These are phyloP conservation scores for Fistularia tabacaria DNA, from an alignment of 2,797 vertebrate species.

Conservation along the genomic window DNA sequence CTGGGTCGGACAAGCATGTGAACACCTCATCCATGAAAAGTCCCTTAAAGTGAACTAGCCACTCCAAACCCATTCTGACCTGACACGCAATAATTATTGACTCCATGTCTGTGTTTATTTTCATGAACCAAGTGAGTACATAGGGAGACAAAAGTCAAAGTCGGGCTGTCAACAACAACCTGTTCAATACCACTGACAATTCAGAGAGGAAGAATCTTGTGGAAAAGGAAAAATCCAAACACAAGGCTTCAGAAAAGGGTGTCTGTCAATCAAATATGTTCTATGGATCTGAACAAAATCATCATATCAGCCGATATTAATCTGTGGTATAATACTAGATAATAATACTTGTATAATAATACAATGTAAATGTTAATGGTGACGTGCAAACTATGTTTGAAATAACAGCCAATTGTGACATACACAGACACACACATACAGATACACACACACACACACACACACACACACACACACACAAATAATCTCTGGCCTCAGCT, in stretches of 20 bases:
- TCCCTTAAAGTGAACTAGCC: slow-evolving; percentile 5
- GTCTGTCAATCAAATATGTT: too few relatives aligned
- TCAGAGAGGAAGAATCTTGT: too few relatives aligned
- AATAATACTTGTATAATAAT: too few relatives aligned
- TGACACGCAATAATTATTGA: neutral
- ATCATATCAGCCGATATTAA: too few relatives aligned
- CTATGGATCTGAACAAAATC: too few relatives aligned
- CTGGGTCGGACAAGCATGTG: slow-evolving; percentile 6
- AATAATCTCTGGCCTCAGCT: slow-evolving; percentile 49
- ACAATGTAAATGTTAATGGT: too few relatives aligned
- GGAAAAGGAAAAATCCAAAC: too few relatives aligned
- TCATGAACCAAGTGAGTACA: neutral
- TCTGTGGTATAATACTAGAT: too few relatives aligned
- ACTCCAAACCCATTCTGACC: slow-evolving; percentile 13
- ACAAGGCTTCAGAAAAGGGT: too few relatives aligned
- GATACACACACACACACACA: slow-evolving; percentile 9
- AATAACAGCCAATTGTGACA: too few relatives aligned
- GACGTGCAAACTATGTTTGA: too few relatives aligned
- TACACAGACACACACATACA: slow-evolving; percentile 4
- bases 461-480: neutral
- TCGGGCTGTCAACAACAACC: neutral
- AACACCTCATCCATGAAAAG: slow-evolving; percentile 27
- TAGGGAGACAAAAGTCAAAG: neutral
- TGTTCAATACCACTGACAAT: neutral
- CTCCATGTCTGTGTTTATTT: slow-evolving; percentile 3